A percentile compares a stretch with the other conserved stretches of the same genome.
Conservation (phyloP, 2,113 vertebrate genomes). For the Origma solitaria region DNA sequence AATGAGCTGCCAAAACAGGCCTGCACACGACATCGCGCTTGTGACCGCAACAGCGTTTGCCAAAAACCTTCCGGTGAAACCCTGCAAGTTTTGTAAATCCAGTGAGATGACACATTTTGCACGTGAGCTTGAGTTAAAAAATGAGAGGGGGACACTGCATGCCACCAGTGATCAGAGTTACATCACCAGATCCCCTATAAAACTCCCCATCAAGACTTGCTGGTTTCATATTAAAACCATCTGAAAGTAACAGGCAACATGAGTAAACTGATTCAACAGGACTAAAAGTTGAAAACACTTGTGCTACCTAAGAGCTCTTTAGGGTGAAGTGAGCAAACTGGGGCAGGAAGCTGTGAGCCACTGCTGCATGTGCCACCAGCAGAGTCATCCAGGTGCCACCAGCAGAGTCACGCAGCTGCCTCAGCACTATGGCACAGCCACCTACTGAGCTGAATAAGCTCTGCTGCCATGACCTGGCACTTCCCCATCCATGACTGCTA, state of each 20-base stretch:
- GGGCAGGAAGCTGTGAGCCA: not conserved
- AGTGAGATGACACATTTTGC: not conserved
- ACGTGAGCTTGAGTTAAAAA: not conserved
- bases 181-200: not conserved
- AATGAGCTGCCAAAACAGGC: not conserved
- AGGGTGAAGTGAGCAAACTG: not conserved
- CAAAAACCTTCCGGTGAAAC: not conserved
- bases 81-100: not conserved
- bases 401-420: not conserved
- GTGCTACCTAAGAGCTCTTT: not conserved
- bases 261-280: not conserved
- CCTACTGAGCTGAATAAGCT: not conserved
- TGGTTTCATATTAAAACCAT: not conserved
- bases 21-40: not conserved
- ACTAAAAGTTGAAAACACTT: not conserved
- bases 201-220: not conserved
- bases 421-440: not conserved
- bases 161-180: accelerated
- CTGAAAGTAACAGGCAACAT: not conserved
- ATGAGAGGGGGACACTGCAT: not conserved
- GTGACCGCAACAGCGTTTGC: not conserved
- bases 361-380: accelerated
- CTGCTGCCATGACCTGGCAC: not conserved
- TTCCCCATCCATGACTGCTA: not conserved
- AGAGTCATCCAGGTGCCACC: not conserved